phyloP scores from a whole-genome alignment of 2,888 invertebrate species.

The Sarcophaga caerulescens region DNA sequence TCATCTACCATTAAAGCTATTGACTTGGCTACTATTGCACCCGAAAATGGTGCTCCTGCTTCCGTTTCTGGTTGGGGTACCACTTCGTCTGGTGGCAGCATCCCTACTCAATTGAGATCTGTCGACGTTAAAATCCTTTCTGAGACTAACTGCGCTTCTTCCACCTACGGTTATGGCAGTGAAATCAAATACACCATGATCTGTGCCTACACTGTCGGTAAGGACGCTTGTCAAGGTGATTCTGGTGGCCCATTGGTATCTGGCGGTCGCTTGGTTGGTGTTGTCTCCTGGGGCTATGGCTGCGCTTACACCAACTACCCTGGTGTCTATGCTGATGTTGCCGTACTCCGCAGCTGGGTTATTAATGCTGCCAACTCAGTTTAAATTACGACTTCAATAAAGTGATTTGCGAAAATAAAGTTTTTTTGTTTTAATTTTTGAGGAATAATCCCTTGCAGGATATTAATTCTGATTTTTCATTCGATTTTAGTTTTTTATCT shows the following conservation, averaged over 20 bases:
- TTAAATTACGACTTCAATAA: conserved; percentile 27
- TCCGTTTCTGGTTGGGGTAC: conserved; percentile 72
- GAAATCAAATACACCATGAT: conserved; percentile 72
- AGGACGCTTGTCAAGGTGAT: conserved; percentile 77
- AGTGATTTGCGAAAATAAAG: background rate
- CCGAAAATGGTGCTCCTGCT: conserved; percentile 68
- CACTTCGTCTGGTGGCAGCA: conserved; percentile 71
- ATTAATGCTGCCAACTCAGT: conserved; percentile 41
- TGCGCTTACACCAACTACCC: conserved; percentile 73
- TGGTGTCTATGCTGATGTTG: conserved; percentile 74
- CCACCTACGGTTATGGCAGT: conserved; percentile 79
- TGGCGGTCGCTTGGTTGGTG: conserved; percentile 72
- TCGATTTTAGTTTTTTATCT: too few relatives aligned
- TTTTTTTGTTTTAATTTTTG: background rate
- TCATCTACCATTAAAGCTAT: conserved; percentile 79
- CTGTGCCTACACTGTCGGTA: conserved; percentile 71
- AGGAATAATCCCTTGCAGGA: too few relatives aligned
- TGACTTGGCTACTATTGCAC: conserved; percentile 76
- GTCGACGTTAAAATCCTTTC: conserved; percentile 80
- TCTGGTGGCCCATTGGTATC: conserved; percentile 77
- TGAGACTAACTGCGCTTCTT: conserved; percentile 78
- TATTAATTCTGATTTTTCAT: too few relatives aligned
- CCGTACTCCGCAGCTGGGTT: conserved; percentile 71
- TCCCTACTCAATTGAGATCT: conserved; percentile 75
- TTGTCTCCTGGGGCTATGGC: conserved; percentile 76